Evolutionary conservation across 1,140 invertebrate species (phyloP), one percentile per base, ranked within the genome.

Genomic region (Lepidurus apus): DNA sequence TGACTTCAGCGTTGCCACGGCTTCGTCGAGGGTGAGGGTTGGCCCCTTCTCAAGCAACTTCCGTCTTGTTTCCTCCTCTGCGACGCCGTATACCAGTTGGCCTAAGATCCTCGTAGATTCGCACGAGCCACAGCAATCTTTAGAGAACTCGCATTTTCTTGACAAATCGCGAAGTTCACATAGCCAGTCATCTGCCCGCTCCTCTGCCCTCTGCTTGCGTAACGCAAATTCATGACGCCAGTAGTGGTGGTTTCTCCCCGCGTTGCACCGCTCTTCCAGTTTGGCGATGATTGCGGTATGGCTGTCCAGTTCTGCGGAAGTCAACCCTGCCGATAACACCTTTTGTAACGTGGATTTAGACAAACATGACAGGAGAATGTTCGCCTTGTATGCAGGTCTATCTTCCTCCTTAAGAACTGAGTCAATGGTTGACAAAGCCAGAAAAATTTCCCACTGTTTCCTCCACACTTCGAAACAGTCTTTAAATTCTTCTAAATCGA

Each of bases 231-330:
- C 43, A 8, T 43, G 75, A 21, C 75, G 75, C 75, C 75, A 76
- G 17, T n/a, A n/a, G 75, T 76, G 75, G 43, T 47, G 7, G 21
- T 76, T 76, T 43, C 42, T n/a, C 17, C 75, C 75, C 21, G 75
- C 75, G 45, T 76, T 76, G 17, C 75, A 76, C 21, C 75, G 75
- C 42, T 76, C 75, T 10, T 24, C 17, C 75, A 76, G 43, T 13
- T 76, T 76, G 43, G 43, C 17, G 42, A 76, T 76, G 17, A 76
- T 47, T 2, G 42, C 43, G 17, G 43, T 21, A 13, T 76, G 75
- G 21, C 45, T 43, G 13, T 47, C 24, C 4, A 76, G 43, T 43
- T 76, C 10, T 76, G 2, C 10, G 13, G 26, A 7, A 2, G 43
- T 26, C 43, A 76, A 43, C 45, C 43, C 75, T 43, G 42, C 75